Evolutionary conservation across 2,888 invertebrate genomes (phyloP).

Genomic region (Chrysodeixis includens): DNA sequence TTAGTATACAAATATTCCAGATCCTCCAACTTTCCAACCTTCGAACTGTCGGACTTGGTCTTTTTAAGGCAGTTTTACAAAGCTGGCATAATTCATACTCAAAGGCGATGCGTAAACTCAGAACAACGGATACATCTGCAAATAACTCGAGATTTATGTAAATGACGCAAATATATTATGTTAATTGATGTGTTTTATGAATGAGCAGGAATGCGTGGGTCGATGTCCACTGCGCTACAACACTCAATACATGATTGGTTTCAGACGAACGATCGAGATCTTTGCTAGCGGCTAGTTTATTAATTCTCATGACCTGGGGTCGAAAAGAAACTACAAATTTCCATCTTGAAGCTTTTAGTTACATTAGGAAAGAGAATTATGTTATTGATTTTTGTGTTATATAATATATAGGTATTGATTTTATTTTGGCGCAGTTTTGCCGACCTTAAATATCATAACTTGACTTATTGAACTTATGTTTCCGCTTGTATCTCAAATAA

Average conservation of each 20-base stretch:
- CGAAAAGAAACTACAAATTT: background rate
- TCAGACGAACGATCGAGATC: background rate
- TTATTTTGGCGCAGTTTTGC: background rate
- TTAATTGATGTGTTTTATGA: slow-evolving; percentile 31
- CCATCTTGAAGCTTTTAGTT: background rate
- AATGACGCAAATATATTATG: slow-evolving; percentile 35
- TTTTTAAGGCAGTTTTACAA: background rate
- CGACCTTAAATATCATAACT: no score
- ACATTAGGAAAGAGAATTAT: no score
- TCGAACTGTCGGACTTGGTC: no score
- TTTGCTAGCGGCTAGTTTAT: background rate
- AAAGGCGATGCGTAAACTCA: slow-evolving; percentile 18
- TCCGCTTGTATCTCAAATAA: background rate
- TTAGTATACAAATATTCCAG: no score
- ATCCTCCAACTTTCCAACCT: no score
- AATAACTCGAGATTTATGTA: slow-evolving; percentile 30
- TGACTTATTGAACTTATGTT: background rate
- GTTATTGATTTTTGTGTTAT: no score
- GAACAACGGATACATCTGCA: slow-evolving; percentile 27
- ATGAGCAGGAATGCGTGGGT: slow-evolving; percentile 5
- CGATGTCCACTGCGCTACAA: background rate
- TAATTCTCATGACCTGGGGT: background rate
- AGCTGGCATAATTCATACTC: slow-evolving; percentile 13
- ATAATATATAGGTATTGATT: background rate
- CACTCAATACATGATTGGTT: background rate